Conservation (phyloP, 2,113 vertebrate genomes). For the Hiodon tergisus region DNA sequence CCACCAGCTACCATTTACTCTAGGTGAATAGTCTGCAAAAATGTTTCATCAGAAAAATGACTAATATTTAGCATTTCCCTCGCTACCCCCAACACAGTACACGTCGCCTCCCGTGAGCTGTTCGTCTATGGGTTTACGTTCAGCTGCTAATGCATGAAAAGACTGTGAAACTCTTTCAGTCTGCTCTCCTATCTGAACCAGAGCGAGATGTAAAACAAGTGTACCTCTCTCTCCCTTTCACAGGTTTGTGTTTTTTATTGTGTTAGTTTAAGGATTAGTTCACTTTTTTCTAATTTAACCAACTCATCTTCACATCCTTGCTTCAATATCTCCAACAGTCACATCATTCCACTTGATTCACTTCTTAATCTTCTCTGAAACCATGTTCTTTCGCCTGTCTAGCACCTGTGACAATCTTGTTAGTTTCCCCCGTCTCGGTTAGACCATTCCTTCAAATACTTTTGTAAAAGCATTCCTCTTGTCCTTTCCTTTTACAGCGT, state of each 20-base stretch:
- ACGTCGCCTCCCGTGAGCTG: slow-evolving; percentile 12
- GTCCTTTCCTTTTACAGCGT: not conserved
- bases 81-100: not conserved
- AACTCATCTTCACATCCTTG: not conserved
- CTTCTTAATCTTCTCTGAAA: not conserved
- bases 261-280: slow-evolving; percentile 32
- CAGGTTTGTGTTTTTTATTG: not conserved
- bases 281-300: not conserved
- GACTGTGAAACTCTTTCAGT: not conserved
- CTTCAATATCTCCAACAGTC: not conserved
- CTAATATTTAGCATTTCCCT: not conserved
- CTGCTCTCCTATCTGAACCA: slow-evolving; percentile 6
- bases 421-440: not conserved
- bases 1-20: not conserved
- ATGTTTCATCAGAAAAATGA: not conserved
- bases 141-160: slow-evolving; percentile 18
- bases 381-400: slow-evolving; percentile 1
- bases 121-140: slow-evolving; percentile 18
- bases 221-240: not conserved
- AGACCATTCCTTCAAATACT: not conserved
- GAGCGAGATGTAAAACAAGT: slow-evolving; percentile 3
- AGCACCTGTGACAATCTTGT: not conserved
- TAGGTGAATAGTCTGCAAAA: not conserved
- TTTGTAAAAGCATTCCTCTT: not conserved
- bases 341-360: not conserved